A percentile compares a stretch with the other conserved stretches of the same genome.
Evolutionary conservation across 2,888 invertebrate species (phyloP).

Genomic region (Chalcis sispes): DNA sequence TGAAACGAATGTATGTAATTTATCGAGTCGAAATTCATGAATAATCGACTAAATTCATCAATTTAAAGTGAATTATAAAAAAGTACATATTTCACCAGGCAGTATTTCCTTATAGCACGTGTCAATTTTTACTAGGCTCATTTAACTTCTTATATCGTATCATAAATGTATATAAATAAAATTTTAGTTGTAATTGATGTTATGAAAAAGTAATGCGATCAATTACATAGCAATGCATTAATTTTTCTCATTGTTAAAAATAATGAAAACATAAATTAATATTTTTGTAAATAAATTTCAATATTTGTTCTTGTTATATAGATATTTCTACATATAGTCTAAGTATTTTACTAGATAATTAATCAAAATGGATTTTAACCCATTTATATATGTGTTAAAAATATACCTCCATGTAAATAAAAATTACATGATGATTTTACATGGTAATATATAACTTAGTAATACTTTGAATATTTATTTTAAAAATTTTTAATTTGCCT

Average conservation of each 20-base stretch:
- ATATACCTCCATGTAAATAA: slow-evolving; percentile 37
- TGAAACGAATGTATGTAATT: slow-evolving; percentile 41
- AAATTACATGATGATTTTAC: no score
- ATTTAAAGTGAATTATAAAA: slow-evolving; percentile 11
- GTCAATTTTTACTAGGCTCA: slow-evolving; percentile 50
- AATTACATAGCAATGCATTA: slow-evolving; percentile 15
- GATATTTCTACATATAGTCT: slow-evolving; percentile 35
- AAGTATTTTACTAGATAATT: slow-evolving; percentile 17
- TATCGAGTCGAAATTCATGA: neutral
- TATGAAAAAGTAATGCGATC: slow-evolving; percentile 18
- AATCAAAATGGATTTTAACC: slow-evolving; percentile 18
- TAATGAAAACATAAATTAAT: slow-evolving; percentile 22
- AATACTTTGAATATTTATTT: slow-evolving; percentile 44
- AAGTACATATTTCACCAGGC: slow-evolving; percentile 28
- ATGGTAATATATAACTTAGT: slow-evolving; percentile 20
- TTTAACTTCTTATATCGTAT: slow-evolving; percentile 58
- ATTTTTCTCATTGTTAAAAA: slow-evolving; percentile 26
- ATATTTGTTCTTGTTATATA: slow-evolving; percentile 38
- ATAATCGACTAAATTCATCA: slow-evolving; percentile 17
- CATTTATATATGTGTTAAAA: slow-evolving; percentile 17
- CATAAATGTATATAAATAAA: slow-evolving; percentile 62
- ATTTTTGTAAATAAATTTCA: slow-evolving; percentile 48
- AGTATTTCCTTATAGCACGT: slow-evolving; percentile 40
- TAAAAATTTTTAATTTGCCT: slow-evolving; percentile 3
- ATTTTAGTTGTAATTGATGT: slow-evolving; percentile 29